Conservation (phyloP, 2,888 invertebrate genomes). For the Corbicula japonica region DNA sequence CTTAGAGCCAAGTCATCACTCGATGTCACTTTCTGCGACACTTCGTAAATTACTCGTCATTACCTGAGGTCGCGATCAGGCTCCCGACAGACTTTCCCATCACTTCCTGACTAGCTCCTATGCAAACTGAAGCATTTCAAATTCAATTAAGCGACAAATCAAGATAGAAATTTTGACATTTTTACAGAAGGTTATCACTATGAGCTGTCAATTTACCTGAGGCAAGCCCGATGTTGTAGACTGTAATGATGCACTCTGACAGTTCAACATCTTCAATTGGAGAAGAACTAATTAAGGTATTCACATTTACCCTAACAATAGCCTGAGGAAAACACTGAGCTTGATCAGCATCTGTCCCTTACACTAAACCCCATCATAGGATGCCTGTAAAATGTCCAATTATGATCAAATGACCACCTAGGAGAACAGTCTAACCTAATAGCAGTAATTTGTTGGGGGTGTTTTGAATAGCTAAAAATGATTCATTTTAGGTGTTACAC, state of each 20-base stretch:
- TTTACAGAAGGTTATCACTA: conserved; percentile 38
- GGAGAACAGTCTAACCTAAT: no score
- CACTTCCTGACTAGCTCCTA: conserved; percentile 19
- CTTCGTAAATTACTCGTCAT: conserved; percentile 62
- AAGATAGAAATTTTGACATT: conserved; percentile 54
- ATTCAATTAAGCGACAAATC: conserved; percentile 49
- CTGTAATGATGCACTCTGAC: conserved; percentile 61
- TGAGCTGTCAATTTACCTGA: conserved; percentile 50
- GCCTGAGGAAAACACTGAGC: conserved; percentile 13
- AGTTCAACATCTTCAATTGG: conserved; percentile 62
- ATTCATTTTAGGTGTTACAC: no score
- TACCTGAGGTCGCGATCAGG: conserved; percentile 53
- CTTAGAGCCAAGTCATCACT: conserved; percentile 56
- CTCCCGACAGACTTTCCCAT: conserved; percentile 47
- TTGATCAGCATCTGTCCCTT: conserved; percentile 11
- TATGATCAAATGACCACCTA: conserved; percentile 9
- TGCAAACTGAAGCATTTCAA: conserved; percentile 35
- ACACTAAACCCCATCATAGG: conserved; percentile 17
- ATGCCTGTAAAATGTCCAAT: not conserved
- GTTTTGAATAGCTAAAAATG: no score
- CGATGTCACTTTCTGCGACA: conserved; percentile 61
- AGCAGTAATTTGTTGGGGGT: no score
- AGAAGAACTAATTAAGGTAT: conserved; percentile 59
- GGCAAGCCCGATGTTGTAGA: conserved; percentile 37
- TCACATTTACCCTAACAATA: conserved; percentile 32